phyloP scores from a whole-genome alignment of 2,797 vertebrate species.

The Podarcis siculus region DNA sequence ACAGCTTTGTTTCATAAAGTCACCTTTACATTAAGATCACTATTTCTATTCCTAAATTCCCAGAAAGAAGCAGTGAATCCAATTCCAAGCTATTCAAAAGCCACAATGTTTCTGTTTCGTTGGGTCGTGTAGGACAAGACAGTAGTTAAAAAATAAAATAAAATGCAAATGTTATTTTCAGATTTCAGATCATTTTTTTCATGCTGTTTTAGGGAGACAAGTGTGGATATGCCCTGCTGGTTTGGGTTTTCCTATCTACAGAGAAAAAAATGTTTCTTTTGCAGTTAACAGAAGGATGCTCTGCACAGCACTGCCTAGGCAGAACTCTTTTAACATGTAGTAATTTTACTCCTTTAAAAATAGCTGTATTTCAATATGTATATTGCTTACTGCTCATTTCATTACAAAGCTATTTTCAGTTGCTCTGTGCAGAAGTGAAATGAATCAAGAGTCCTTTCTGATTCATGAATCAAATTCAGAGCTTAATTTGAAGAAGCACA shows the following conservation, averaged over 20 bases:
- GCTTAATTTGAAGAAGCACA: background rate
- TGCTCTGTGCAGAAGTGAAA: slow-evolving; percentile 48
- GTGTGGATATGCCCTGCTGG: slow-evolving; percentile 77
- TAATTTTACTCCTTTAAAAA: slow-evolving; percentile 66
- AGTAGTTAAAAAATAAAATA: slow-evolving; percentile 61
- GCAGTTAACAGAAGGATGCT: slow-evolving; percentile 80
- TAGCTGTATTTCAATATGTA: slow-evolving; percentile 41
- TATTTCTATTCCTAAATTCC: slow-evolving; percentile 74
- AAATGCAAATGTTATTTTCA: slow-evolving; percentile 73
- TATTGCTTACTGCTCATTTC: slow-evolving; percentile 65
- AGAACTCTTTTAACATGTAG: slow-evolving; percentile 68
- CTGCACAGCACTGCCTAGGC: slow-evolving; percentile 61
- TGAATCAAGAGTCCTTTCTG: slow-evolving; percentile 1
- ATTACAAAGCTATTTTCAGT: slow-evolving; percentile 66
- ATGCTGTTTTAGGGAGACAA: slow-evolving; percentile 77
- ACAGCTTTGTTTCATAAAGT: slow-evolving; percentile 73
- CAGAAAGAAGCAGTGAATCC: slow-evolving; percentile 73
- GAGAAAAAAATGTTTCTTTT: slow-evolving; percentile 77
- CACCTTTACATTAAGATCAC: slow-evolving; percentile 65
- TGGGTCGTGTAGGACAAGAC: slow-evolving; percentile 69
- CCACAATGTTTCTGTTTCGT: slow-evolving; percentile 68
- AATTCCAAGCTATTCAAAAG: slow-evolving; percentile 75
- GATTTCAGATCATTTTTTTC: slow-evolving; percentile 70
- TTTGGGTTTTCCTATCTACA: slow-evolving; percentile 75
- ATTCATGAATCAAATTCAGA: slow-evolving; percentile 59